A percentile compares a stretch with the other conserved stretches of the same genome.
Evolutionary conservation across 2,888 invertebrate genomes (phyloP).

Genomic region (Limnephilus marmoratus): DNA sequence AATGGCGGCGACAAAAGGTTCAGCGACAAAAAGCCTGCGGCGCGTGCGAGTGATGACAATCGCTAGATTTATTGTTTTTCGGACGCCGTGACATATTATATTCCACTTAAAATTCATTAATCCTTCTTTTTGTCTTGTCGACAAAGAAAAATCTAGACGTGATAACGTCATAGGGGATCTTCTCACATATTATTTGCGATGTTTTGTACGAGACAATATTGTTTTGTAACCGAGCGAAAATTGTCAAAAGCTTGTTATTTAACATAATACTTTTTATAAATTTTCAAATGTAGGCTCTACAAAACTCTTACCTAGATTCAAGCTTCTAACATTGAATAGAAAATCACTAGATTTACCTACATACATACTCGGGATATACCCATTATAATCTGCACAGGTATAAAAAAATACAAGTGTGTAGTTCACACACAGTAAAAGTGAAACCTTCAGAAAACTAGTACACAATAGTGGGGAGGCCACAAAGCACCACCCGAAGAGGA

Average conservation of each 20-base stretch:
- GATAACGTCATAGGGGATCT: background rate
- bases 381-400: too few species aligned
- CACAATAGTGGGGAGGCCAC: too few species aligned
- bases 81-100: slow-evolving; percentile 37
- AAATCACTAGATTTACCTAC: too few species aligned
- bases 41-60: slow-evolving; percentile 45
- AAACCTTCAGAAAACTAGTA: too few species aligned
- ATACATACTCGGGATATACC: too few species aligned
- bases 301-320: background rate
- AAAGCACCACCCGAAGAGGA: too few species aligned
- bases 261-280: background rate
- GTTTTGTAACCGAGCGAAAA: background rate
- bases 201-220: background rate
- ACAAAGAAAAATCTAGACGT: slow-evolving; percentile 18
- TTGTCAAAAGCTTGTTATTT: background rate
- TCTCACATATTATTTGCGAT: background rate
- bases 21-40: slow-evolving; percentile 6
- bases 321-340: too few species aligned
- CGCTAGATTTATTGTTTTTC: slow-evolving; percentile 36
- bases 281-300: background rate
- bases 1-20: slow-evolving; percentile 33
- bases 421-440: too few species aligned
- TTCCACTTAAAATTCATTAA: slow-evolving; percentile 45
- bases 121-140: slow-evolving; percentile 11
- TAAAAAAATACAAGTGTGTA: too few species aligned